Conservation (phyloP, 2,797 vertebrate species). For the Alca torda region DNA sequence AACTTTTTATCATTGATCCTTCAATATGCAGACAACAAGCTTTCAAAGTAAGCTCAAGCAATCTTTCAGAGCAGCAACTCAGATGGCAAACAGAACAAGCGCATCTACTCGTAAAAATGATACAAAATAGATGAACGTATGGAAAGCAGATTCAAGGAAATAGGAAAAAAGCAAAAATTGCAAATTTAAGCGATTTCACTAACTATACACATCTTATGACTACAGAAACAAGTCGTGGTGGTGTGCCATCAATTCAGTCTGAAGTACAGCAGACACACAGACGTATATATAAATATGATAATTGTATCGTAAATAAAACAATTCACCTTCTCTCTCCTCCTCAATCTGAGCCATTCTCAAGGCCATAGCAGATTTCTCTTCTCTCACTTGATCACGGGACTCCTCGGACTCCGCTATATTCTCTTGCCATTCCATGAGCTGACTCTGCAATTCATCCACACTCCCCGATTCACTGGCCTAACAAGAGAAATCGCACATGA, state of each 20-base stretch:
- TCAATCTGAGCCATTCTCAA: slow-evolving; percentile 89
- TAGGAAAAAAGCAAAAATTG: not conserved
- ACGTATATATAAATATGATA: not conserved
- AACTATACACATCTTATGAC: not conserved
- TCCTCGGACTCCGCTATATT: slow-evolving; percentile 81
- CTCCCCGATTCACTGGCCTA: slow-evolving; percentile 90
- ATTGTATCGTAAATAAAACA: not conserved
- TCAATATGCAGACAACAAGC: not conserved
- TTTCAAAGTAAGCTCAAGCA: not conserved
- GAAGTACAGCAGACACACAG: not conserved
- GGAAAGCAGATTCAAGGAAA: not conserved
- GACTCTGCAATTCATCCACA: slow-evolving; percentile 86
- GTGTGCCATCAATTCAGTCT: not conserved
- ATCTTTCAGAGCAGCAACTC: not conserved
- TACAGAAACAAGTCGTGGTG: not conserved
- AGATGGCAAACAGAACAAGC: not conserved
- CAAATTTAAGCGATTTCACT: not conserved
- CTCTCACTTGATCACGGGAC: slow-evolving; percentile 77
- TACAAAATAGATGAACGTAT: not conserved
- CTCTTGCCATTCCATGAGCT: slow-evolving; percentile 91
- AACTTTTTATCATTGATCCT: not conserved
- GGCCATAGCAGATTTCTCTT: slow-evolving; percentile 83
- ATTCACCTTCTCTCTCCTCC: slow-evolving; percentile 92
- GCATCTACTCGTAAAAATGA: not conserved
- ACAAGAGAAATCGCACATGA: not conserved